Base-by-base conservation (phyloP, 2,888 invertebrate species). In the Hirtodrosophila histrioides region DNA sequence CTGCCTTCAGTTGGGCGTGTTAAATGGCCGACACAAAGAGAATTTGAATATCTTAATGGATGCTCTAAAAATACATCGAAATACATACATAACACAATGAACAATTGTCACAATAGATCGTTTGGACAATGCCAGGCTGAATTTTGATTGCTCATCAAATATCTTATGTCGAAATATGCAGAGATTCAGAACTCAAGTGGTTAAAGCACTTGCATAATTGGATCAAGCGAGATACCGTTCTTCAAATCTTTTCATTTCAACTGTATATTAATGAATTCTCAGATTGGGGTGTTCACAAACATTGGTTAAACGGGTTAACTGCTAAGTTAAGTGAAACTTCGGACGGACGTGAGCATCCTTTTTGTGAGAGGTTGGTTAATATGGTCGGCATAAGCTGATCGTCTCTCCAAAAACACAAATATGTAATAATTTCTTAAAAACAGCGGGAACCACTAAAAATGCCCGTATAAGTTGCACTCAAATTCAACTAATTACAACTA, bases 1-100 rank as follows among this genome's bases (percentile, higher is more conserved):
- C 35, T 55, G 69, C 54, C 54, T 39, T 51, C 37, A 60, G 51
- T 41, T 72, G 74, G 72, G 72, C 69, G 72, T 74, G 74, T 63
- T 74, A 73, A 61, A 60, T 41, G 17, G 37, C 31, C 24, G 40
- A 12, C 12, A 29, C 12, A 54, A 50, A 43, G 50, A 31, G 56
- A 31, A 61, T 60, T 66, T 56, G 45, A 70, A 72, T 71, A 41
- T 29, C 44, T 44, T 40, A 60, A 55, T 65, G 66, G 50, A 24
- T 48, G 29, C 31, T 27, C 5, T 37, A 35, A 55, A 56, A 49
- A 40, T 27, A n/a, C 24, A 58, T 11, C 37, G 35, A 70, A 71
- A 53, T 39, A 12, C 39, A 33, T 65, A 23, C 39, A 55, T 48
- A 60, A 56, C 48, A 46, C 29, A 51, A 48, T 39, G 24, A 50